These are phyloP conservation scores for Esox niger DNA, from an alignment of 2,113 vertebrate species.

Conservation along the genomic window DNA sequence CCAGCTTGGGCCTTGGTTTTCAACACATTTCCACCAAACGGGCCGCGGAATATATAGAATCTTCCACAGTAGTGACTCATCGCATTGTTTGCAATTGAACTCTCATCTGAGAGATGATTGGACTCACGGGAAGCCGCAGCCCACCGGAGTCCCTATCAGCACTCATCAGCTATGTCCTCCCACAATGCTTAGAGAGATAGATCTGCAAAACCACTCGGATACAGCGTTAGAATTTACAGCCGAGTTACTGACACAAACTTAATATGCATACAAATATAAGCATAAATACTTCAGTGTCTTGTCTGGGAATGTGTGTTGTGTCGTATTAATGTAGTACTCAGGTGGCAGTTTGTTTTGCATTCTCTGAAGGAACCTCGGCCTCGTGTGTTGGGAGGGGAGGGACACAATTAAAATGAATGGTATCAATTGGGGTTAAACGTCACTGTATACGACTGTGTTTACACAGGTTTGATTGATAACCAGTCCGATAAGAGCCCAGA, in stretches of 20 bases:
- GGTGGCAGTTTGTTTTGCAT: too few relatives aligned
- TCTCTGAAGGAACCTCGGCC: background rate
- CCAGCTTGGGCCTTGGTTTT: constrained; percentile 6
- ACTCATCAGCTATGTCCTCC: constrained; percentile 29
- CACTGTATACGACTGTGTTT: constrained; percentile 16
- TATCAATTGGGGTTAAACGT: constrained; percentile 33
- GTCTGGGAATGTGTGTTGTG: too few relatives aligned
- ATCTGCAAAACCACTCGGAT: too few relatives aligned
- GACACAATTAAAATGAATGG: constrained; percentile 10
- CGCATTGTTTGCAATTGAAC: constrained; percentile 51
- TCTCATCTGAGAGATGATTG: constrained; percentile 26
- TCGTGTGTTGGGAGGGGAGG: background rate
- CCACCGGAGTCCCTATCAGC: background rate
- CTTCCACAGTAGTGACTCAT: constrained; percentile 34
- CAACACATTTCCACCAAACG: constrained; percentile 23
- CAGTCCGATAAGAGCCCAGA: constrained; percentile 38
- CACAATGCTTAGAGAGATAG: constrained; percentile 29
- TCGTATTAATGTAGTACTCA: too few relatives aligned
- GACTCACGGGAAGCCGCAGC: constrained; percentile 42
- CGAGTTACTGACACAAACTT: too few relatives aligned
- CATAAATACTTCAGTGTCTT: too few relatives aligned
- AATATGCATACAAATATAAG: too few relatives aligned
- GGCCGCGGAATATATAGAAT: background rate
- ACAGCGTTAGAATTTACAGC: too few relatives aligned
- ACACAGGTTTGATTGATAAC: constrained; percentile 25